phyloP scores from a whole-genome alignment of 2,888 invertebrate species.

The Apocheima hispidaria region DNA sequence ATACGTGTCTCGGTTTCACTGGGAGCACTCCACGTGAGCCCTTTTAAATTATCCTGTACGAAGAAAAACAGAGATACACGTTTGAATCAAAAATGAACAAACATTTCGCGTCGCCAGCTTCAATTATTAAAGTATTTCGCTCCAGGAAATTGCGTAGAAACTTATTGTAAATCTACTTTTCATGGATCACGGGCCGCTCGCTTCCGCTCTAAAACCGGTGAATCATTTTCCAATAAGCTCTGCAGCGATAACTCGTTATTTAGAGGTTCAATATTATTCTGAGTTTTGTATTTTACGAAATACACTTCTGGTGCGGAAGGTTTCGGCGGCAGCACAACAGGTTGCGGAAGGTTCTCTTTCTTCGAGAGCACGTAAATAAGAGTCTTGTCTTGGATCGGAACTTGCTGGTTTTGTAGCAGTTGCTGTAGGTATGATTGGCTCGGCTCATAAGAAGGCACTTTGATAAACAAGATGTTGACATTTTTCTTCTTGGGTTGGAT shows the following conservation, averaged over 20 bases:
- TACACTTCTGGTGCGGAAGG: conserved; percentile 89
- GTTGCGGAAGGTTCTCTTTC: conserved; percentile 87
- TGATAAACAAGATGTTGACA: conserved; percentile 92
- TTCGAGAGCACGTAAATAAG: conserved; percentile 91
- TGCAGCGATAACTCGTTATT: conserved; percentile 37
- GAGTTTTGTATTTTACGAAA: conserved; percentile 87
- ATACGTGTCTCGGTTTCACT: neutral
- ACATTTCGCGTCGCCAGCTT: conserved; percentile 3
- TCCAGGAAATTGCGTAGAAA: conserved; percentile 14
- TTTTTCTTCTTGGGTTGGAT: conserved; percentile 86
- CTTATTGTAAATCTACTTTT: conserved; percentile 17
- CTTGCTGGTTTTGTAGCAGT: conserved; percentile 86
- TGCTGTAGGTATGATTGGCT: conserved; percentile 62
- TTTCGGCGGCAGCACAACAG: conserved; percentile 42
- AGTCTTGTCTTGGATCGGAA: conserved; percentile 88
- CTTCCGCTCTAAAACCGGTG: conserved; percentile 43
- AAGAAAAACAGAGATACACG: conserved; percentile 3
- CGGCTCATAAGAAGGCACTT: conserved; percentile 89
- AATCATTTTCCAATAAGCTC: conserved; percentile 39
- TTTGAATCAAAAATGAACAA: neutral
- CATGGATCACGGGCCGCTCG: conserved; percentile 8
- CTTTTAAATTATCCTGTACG: conserved; percentile 2
- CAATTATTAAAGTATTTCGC: conserved; percentile 9
- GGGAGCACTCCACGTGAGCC: neutral
- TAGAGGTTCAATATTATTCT: conserved; percentile 43